Conservation (phyloP, 2,888 invertebrate genomes). For the Diachrysia chrysitis region DNA sequence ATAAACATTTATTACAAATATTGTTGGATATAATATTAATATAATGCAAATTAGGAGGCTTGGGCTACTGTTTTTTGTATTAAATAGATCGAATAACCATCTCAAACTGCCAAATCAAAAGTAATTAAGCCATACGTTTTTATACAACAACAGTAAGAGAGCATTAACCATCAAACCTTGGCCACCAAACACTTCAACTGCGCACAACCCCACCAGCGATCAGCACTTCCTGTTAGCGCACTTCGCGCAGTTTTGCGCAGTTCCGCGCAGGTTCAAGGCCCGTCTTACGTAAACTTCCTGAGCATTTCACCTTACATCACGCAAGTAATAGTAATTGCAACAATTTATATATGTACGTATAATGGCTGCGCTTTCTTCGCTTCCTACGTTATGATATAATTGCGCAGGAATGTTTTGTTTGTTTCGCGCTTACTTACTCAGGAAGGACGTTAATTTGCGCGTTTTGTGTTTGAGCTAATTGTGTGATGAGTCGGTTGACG, state of each 20-base stretch:
- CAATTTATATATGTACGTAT: conserved; percentile 54
- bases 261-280: conserved; percentile 63
- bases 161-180: conserved; percentile 8
- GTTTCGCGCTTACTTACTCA: not conserved
- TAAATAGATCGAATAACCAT: no score
- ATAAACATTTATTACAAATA: no score
- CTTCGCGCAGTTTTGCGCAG: conserved; percentile 8
- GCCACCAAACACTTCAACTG: conserved; percentile 11
- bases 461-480: not conserved
- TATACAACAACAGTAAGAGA: not conserved
- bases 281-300: conserved; percentile 64
- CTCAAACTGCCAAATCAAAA: no score
- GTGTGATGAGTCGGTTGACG: not conserved
- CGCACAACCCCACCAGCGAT: not conserved
- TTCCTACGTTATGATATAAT: conserved; percentile 58
- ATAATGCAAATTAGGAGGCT: no score
- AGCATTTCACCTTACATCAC: conserved; percentile 67
- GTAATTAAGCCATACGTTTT: not conserved
- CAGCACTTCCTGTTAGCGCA: not conserved
- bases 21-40: no score
- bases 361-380: conserved; percentile 46
- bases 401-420: conserved; percentile 37
- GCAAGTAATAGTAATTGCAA: conserved; percentile 57
- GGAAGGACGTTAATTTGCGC: not conserved
- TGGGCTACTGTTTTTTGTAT: no score